These are phyloP conservation scores for Leptinotarsa peninsularis DNA, from an alignment of 2,888 invertebrate genomes.

Conservation along the genomic window DNA sequence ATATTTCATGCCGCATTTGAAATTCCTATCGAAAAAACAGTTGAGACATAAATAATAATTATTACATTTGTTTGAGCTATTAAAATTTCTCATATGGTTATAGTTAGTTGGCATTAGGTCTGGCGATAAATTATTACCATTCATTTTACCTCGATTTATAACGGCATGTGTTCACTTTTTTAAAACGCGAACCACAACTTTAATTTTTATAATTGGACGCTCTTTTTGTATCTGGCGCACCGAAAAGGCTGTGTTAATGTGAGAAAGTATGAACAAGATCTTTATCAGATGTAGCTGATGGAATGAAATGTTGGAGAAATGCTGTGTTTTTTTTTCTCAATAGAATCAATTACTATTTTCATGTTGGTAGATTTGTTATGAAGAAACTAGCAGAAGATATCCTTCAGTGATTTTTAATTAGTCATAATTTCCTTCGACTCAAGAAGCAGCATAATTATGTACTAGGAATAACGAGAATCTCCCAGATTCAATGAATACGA, in stretches of 20 bases:
- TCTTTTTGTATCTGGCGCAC: conserved; percentile 4
- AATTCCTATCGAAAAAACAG: conserved; percentile 14
- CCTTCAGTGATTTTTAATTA: no score
- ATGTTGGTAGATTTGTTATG: no score
- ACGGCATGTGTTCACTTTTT: conserved; percentile 27
- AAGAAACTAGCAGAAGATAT: no score
- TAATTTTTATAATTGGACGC: conserved; percentile 23
- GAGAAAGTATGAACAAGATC: background rate
- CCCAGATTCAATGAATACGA: no score
- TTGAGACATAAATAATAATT: conserved; percentile 20
- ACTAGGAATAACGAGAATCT: no score
- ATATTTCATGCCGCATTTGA: conserved; percentile 16
- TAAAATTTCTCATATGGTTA: conserved; percentile 27
- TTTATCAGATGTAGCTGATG: conserved; percentile 2
- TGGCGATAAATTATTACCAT: conserved; percentile 15
- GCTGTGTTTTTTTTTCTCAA: no score
- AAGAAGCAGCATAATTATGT: no score
- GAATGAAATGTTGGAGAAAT: no score
- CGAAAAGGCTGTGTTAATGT: conserved; percentile 4
- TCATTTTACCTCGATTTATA: conserved; percentile 25
- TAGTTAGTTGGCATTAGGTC: conserved; percentile 16
- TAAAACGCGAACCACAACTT: conserved; percentile 15
- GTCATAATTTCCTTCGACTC: no score
- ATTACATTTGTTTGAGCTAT: conserved; percentile 20
- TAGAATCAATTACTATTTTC: no score